Conservation (phyloP, 2,113 vertebrate species). For the Leiothrix lutea region DNA sequence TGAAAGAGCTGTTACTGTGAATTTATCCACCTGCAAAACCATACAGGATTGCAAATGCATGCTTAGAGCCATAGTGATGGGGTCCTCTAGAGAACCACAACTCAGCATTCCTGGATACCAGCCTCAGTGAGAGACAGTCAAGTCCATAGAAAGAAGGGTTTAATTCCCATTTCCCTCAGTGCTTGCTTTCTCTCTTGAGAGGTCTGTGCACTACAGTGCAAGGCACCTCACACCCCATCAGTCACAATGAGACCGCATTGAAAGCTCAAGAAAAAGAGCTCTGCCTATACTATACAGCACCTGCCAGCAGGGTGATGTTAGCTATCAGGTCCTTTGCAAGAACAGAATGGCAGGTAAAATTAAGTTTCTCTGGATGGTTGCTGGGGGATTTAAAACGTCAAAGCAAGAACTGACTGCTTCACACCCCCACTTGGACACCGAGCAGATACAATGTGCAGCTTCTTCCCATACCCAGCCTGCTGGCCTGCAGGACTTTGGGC, state of each 20-base stretch:
- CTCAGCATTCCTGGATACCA: neutral
- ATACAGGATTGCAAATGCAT: neutral
- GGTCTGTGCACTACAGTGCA: neutral
- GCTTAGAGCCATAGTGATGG: neutral
- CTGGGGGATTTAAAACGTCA: neutral
- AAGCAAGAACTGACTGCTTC: neutral
- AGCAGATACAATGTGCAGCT: neutral
- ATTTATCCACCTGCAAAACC: neutral
- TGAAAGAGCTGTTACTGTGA: neutral
- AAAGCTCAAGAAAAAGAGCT: neutral
- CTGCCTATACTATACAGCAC: neutral
- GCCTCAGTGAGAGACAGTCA: neutral
- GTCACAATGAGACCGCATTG: neutral
- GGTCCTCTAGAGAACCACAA: neutral
- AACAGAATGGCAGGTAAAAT: neutral
- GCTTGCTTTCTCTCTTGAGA: neutral
- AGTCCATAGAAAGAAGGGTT: neutral
- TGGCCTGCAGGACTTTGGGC: neutral
- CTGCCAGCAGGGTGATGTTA: neutral
- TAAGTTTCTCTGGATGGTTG: neutral
- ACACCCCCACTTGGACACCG: accelerated
- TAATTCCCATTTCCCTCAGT: neutral
- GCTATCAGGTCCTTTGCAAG: neutral
- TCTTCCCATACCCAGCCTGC: neutral
- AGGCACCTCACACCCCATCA: neutral